Evolutionary conservation across 2,888 invertebrate species (phyloP).

Genomic region (Melanophora roralis): DNA sequence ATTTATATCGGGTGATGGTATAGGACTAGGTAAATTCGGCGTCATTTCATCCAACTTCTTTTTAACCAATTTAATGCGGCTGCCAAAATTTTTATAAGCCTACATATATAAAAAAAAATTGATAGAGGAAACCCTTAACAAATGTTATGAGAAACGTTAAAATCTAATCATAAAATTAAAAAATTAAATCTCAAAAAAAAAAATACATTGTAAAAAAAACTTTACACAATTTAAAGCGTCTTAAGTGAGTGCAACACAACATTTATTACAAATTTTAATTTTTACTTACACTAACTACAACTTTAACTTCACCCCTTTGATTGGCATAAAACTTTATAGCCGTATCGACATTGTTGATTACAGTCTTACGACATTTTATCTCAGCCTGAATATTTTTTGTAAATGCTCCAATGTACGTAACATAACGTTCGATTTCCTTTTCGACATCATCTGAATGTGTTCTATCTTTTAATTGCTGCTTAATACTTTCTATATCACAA

Average conservation of each 20-base stretch:
- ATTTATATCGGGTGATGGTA: slow-evolving; percentile 80
- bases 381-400: slow-evolving; percentile 89
- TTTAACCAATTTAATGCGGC: slow-evolving; percentile 89
- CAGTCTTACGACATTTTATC: slow-evolving; percentile 86
- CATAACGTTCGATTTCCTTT: slow-evolving; percentile 90
- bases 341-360: slow-evolving; percentile 87
- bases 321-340: slow-evolving; percentile 92
- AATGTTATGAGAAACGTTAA: too few species aligned
- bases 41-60: slow-evolving; percentile 90
- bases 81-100: slow-evolving; percentile 97
- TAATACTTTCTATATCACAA: slow-evolving; percentile 87
- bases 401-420: slow-evolving; percentile 87
- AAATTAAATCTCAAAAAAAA: neutral
- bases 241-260: too few species aligned
- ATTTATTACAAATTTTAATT: too few species aligned
- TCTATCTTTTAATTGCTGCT: slow-evolving; percentile 90
- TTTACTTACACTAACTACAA: slow-evolving; percentile 91
- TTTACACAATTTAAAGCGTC: slow-evolving; percentile 65
- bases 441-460: slow-evolving; percentile 91
- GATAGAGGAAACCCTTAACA: neutral
- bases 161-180: too few species aligned
- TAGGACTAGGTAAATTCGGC: slow-evolving; percentile 83
- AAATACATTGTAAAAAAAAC: neutral
- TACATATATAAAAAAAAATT: slow-evolving; percentile 71
- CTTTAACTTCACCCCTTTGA: slow-evolving; percentile 95